Evolutionary conservation across 2,113 vertebrate genomes (phyloP).

Genomic region (Terrapene triunguis): DNA sequence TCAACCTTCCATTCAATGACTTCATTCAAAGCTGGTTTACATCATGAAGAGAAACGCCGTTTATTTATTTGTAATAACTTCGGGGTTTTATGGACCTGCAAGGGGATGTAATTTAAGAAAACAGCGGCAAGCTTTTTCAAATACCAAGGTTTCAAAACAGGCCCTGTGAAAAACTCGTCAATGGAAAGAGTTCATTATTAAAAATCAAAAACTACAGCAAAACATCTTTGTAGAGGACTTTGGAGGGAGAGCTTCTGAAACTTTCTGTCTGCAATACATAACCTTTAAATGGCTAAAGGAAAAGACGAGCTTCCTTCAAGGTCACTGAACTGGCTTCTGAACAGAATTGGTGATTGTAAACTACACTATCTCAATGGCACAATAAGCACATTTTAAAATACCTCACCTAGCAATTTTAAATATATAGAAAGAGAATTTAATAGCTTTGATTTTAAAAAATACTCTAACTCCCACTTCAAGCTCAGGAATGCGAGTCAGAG

Average conservation of each 20-base stretch:
- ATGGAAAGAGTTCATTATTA: slow-evolving; percentile 63
- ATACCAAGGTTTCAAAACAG: slow-evolving; percentile 67
- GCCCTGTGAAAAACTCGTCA: slow-evolving; percentile 61
- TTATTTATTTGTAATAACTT: slow-evolving; percentile 86
- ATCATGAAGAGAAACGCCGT: slow-evolving; percentile 81
- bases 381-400: not conserved
- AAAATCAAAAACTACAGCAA: slow-evolving; percentile 30
- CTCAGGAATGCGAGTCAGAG: not conserved
- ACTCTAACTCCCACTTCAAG: not conserved
- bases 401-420: not conserved
- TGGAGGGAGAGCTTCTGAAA: slow-evolving; percentile 40
- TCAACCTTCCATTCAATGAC: slow-evolving; percentile 84
- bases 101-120: slow-evolving; percentile 85
- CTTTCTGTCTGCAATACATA: slow-evolving; percentile 45
- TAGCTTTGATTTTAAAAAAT: not conserved
- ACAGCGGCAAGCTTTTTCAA: slow-evolving; percentile 80
- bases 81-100: slow-evolving; percentile 79
- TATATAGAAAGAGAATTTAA: accelerated
- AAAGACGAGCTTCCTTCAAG: slow-evolving; percentile 29
- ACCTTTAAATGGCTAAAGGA: slow-evolving; percentile 20
- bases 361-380: not conserved
- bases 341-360: not conserved
- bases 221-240: slow-evolving; percentile 6
- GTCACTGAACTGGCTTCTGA: not conserved
- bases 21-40: slow-evolving; percentile 86